phyloP scores from a whole-genome alignment of 2,113 vertebrate genomes.

The Scopus umbretta region DNA sequence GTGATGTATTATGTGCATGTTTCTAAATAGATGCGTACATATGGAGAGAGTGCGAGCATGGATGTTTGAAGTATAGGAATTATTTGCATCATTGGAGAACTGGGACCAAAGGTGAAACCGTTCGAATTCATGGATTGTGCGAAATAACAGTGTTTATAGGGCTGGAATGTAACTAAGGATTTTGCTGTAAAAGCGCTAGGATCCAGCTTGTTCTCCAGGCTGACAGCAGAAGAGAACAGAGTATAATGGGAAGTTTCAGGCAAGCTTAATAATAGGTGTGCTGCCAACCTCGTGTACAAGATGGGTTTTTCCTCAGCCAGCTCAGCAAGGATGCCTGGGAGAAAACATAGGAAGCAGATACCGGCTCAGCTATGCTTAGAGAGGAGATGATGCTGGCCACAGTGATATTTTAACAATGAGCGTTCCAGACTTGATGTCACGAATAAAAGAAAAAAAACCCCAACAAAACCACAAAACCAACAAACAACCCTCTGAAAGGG shows the following conservation, averaged over 20 bases:
- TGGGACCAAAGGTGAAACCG: background rate
- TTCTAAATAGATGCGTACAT: background rate
- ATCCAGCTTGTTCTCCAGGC: background rate
- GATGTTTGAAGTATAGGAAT: background rate
- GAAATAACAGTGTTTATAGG: background rate
- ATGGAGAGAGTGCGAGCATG: background rate
- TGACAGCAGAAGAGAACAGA: background rate
- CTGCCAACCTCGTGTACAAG: background rate
- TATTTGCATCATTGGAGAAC: background rate
- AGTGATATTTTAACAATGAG: background rate
- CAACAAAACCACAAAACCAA: slow-evolving; percentile 21
- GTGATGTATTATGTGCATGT: background rate
- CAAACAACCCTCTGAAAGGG: background rate
- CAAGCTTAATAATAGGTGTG: background rate
- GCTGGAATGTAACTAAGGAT: background rate
- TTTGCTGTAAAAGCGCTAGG: background rate
- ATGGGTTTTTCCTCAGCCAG: background rate
- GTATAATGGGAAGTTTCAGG: background rate
- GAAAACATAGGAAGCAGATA: background rate
- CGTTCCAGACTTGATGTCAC: background rate
- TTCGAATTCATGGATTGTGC: background rate
- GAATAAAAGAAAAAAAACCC: background rate
- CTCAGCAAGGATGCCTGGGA: background rate
- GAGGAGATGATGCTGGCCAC: background rate
- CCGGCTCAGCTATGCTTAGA: background rate